These are phyloP conservation scores for Caenorhabditis becei DNA, from an alignment of 2,888 invertebrate genomes.

Conservation along the genomic window DNA sequence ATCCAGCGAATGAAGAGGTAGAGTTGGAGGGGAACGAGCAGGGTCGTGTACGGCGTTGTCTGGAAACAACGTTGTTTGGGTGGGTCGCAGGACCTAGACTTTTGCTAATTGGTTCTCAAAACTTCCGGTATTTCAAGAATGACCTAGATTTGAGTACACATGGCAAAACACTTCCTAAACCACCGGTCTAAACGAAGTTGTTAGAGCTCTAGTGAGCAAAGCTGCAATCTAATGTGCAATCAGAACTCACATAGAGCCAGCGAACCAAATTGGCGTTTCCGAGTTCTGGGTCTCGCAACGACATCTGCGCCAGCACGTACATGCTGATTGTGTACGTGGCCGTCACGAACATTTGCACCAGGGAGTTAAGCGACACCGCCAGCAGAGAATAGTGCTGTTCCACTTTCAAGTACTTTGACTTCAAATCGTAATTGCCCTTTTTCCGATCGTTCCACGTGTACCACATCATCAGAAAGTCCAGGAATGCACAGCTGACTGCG, in stretches of 20 bases:
- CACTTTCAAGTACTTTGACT: slow-evolving; percentile 45
- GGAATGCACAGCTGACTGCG: slow-evolving; percentile 18
- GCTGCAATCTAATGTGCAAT: background rate
- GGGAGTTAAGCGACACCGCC: slow-evolving; percentile 47
- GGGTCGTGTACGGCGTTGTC: slow-evolving; percentile 51
- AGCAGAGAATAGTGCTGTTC: slow-evolving; percentile 50
- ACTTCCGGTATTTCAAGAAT: background rate
- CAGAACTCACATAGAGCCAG: slow-evolving; percentile 55
- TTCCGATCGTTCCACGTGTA: slow-evolving; percentile 49
- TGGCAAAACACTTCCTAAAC: no score
- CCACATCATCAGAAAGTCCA: slow-evolving; percentile 49
- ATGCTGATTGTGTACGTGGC: slow-evolving; percentile 41
- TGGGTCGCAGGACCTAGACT: no score
- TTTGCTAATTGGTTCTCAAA: background rate
- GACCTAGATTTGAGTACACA: background rate
- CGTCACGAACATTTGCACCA: slow-evolving; percentile 51
- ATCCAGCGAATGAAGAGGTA: slow-evolving; percentile 38
- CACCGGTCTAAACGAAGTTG: no score
- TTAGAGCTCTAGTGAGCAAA: no score
- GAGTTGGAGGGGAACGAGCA: slow-evolving; percentile 39
- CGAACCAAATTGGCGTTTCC: slow-evolving; percentile 48
- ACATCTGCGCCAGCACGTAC: slow-evolving; percentile 25
- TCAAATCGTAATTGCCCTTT: slow-evolving; percentile 32
- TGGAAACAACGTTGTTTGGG: no score
- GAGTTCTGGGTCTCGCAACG: slow-evolving; percentile 8